A percentile compares a stretch with the other conserved stretches of the same genome.
phyloP scores from a whole-genome alignment of 2,888 invertebrate species.

The Aplocera efformata region DNA sequence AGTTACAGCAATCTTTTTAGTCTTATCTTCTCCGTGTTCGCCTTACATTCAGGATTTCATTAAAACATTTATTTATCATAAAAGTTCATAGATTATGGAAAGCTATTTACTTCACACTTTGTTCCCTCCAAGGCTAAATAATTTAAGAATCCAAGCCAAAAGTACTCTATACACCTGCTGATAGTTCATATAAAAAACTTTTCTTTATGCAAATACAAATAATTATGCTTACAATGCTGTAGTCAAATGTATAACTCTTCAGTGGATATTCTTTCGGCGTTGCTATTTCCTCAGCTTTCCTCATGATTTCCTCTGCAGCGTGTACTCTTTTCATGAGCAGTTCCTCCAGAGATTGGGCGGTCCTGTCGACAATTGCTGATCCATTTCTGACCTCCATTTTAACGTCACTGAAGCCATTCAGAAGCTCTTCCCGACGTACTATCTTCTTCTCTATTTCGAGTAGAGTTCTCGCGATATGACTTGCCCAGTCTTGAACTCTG shows the following conservation, averaged over 20 bases:
- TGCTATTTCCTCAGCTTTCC: constrained; percentile 57
- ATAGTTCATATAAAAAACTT: too few species aligned
- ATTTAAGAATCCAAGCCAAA: too few species aligned
- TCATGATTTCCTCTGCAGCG: constrained; percentile 63
- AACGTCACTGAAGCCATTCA: constrained; percentile 52
- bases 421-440: constrained; percentile 50
- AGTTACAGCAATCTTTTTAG: too few species aligned
- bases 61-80: too few species aligned
- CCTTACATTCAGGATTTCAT: too few species aligned
- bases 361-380: constrained; percentile 54
- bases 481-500: constrained; percentile 64
- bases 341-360: constrained; percentile 50
- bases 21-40: too few species aligned
- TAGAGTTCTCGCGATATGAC: constrained; percentile 51
- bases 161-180: too few species aligned
- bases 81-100: too few species aligned
- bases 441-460: constrained; percentile 50
- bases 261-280: constrained; percentile 36
- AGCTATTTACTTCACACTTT: too few species aligned
- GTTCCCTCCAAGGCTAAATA: too few species aligned
- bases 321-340: constrained; percentile 47
- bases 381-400: constrained; percentile 57
- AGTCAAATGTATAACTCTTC: constrained; percentile 46
- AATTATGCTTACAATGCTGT: constrained; percentile 58
- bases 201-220: neutral